Percentiles rank a stretch among this genome's conserved stretches.
Evolutionary conservation across 2,113 vertebrate genomes (phyloP).

Genomic region (Hassar affinis): DNA sequence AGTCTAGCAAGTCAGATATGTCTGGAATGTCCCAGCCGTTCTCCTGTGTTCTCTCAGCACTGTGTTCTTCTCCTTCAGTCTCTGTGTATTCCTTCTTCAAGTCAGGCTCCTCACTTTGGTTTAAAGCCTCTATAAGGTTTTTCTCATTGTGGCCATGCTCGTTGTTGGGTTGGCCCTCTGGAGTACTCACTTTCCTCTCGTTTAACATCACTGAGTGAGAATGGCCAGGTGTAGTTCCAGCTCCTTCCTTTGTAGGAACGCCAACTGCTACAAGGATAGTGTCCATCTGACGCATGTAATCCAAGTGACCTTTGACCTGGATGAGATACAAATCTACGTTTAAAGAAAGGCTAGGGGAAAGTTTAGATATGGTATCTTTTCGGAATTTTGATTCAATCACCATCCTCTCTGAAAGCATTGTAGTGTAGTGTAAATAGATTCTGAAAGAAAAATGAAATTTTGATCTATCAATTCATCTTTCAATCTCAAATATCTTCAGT

Average conservation of each 20-base stretch:
- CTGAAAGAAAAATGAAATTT: background rate
- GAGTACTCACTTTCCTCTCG: background rate
- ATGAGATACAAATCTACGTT: background rate
- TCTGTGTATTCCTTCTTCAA: conserved; percentile 3
- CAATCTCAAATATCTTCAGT: background rate
- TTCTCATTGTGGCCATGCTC: conserved; percentile 10
- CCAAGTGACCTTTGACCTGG: conserved; percentile 92
- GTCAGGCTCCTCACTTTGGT: background rate
- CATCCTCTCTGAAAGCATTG: background rate
- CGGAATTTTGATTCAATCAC: background rate
- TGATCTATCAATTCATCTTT: background rate
- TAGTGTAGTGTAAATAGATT: background rate
- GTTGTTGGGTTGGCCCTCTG: conserved; percentile 1
- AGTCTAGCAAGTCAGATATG: conserved; percentile 73
- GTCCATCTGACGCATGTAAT: conserved; percentile 97
- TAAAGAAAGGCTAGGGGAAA: background rate
- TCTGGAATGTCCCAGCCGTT: conserved; percentile 75
- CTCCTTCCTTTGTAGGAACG: conserved; percentile 80
- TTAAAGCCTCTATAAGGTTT: background rate
- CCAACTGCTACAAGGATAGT: conserved; percentile 86
- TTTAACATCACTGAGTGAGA: conserved; percentile 32
- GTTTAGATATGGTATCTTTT: background rate
- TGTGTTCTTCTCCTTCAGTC: background rate
- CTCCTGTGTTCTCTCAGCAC: conserved; percentile 36
- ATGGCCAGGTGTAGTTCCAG: conserved; percentile 57